A percentile compares a stretch with the other conserved stretches of the same genome.
Conservation (phyloP, 2,888 invertebrate species). For the Tipula helvola region DNA sequence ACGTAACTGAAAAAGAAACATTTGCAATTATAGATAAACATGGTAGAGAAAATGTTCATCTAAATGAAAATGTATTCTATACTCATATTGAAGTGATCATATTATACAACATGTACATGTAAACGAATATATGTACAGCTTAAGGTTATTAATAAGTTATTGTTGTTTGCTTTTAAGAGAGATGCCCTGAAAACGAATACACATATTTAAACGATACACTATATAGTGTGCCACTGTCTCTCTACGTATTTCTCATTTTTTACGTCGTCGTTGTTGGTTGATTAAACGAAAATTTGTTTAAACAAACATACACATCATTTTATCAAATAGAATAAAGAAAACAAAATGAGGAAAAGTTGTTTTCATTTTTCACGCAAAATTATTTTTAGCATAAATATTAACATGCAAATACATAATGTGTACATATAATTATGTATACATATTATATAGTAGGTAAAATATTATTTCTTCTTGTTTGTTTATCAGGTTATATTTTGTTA, state of each 20-base stretch:
- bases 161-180: not conserved
- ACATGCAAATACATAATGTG: not conserved
- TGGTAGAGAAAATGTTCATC: not conserved
- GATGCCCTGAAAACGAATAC: not conserved
- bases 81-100: not conserved
- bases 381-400: not conserved
- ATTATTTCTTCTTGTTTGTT: not conserved
- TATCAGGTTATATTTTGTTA: not conserved
- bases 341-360: not conserved
- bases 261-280: not conserved
- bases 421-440: no score
- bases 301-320: not conserved
- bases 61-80: not conserved
- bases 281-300: not conserved
- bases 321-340: not conserved
- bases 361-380: not conserved
- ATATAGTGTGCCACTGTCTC: not conserved
- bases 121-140: not conserved
- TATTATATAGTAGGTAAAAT: not conserved
- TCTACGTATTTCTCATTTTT: not conserved
- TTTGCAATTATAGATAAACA: not conserved
- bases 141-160: not conserved
- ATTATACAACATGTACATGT: not conserved
- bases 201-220: not conserved
- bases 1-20: not conserved